A percentile compares a stretch with the other conserved stretches of the same genome.
phyloP scores from a whole-genome alignment of 2,888 invertebrate genomes.

The Chymomyza amoena region DNA sequence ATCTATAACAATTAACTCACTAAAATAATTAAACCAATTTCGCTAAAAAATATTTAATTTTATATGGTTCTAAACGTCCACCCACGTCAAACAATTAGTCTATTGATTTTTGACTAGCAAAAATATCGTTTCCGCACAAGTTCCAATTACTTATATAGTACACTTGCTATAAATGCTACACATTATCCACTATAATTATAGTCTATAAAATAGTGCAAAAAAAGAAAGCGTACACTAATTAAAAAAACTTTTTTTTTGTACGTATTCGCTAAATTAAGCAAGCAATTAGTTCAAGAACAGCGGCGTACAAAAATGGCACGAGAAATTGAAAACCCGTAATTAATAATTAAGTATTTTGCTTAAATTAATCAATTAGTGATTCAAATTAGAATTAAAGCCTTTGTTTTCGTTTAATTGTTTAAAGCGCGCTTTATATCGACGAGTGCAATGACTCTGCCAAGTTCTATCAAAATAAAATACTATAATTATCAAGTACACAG shows the following conservation, averaged over 20 bases:
- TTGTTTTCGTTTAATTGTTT: background rate
- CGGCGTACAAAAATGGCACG: background rate
- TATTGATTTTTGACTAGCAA: background rate
- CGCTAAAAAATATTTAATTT: no score
- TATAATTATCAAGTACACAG: background rate
- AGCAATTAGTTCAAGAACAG: slow-evolving; percentile 18
- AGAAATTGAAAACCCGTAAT: background rate
- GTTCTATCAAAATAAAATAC: slow-evolving; percentile 14
- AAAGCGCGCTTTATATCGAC: slow-evolving; percentile 9
- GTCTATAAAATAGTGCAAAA: background rate
- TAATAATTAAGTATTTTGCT: background rate
- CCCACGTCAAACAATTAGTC: background rate
- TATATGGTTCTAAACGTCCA: no score
- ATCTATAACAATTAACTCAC: no score
- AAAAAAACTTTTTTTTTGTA: background rate
- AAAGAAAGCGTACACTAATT: background rate
- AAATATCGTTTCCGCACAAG: background rate
- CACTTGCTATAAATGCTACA: background rate
- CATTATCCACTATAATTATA: background rate
- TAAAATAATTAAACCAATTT: no score
- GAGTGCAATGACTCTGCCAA: slow-evolving; percentile 34
- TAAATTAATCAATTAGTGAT: slow-evolving; percentile 1
- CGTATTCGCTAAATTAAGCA: slow-evolving; percentile 6
- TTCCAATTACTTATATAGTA: background rate
- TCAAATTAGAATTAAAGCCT: background rate